Evolutionary conservation across 2,888 invertebrate species (phyloP).

Genomic region (Rutpela maculata): DNA sequence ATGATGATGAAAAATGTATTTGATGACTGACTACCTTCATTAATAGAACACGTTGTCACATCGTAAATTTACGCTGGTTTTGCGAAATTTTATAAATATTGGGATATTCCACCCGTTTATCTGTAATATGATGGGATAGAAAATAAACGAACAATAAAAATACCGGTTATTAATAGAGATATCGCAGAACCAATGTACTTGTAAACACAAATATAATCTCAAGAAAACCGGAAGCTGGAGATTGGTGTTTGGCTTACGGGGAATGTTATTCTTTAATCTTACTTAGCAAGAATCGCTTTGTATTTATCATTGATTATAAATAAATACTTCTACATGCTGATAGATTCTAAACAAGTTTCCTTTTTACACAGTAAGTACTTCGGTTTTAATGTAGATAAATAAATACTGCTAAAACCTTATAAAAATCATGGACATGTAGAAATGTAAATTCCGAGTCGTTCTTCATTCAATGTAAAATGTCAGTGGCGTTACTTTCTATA

Average conservation of each 20-base stretch:
- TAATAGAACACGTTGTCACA: too few species aligned
- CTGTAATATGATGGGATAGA: neutral
- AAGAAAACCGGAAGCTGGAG: slow-evolving; percentile 23
- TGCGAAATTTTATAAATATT: too few species aligned
- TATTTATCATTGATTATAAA: slow-evolving; percentile 30
- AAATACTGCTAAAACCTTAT: slow-evolving; percentile 3
- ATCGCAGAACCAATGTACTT: neutral
- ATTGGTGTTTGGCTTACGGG: slow-evolving; percentile 8
- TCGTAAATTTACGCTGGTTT: too few species aligned
- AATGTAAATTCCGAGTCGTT: neutral
- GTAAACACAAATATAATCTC: neutral
- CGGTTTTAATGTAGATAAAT: slow-evolving; percentile 5
- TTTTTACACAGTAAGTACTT: slow-evolving; percentile 26
- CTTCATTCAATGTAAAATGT: neutral
- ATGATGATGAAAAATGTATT: too few species aligned
- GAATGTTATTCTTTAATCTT: slow-evolving; percentile 19
- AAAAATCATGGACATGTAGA: slow-evolving; percentile 24
- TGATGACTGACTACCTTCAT: too few species aligned
- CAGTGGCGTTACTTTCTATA: neutral
- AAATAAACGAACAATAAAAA: neutral
- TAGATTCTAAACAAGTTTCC: slow-evolving; percentile 33
- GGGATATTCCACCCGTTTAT: too few species aligned
- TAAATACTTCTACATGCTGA: slow-evolving; percentile 19
- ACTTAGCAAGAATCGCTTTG: slow-evolving; percentile 5
- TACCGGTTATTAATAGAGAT: neutral